These are phyloP conservation scores for Ditula angustiorana DNA, from an alignment of 2,888 invertebrate genomes.

Conservation along the genomic window DNA sequence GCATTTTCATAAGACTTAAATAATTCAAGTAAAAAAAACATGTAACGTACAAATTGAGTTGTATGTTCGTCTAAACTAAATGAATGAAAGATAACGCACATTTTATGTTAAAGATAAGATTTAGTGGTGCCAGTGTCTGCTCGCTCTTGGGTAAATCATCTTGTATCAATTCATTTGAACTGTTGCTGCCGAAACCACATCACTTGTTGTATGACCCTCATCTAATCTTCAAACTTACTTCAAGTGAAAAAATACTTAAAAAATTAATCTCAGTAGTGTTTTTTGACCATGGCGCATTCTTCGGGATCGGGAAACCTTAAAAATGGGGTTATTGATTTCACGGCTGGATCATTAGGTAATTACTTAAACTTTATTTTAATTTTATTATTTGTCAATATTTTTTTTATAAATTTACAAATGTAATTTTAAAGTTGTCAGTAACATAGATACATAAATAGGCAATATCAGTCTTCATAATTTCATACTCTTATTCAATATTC, in stretches of 20 bases:
- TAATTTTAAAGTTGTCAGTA: neutral
- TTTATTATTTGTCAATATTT: neutral
- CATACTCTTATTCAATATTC: neutral
- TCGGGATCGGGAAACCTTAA: slow-evolving; percentile 74
- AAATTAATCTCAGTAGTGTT: neutral
- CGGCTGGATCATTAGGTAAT: slow-evolving; percentile 93
- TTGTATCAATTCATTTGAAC: slow-evolving; percentile 2
- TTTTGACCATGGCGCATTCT: slow-evolving; percentile 64
- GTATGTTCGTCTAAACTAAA: neutral
- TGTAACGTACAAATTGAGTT: neutral
- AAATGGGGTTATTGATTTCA: slow-evolving; percentile 91
- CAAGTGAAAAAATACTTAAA: too few species aligned
- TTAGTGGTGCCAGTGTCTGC: neutral
- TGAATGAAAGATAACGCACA: slow-evolving; percentile 26
- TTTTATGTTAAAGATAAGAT: slow-evolving; percentile 26
- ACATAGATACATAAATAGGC: neutral
- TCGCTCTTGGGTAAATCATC: slow-evolving; percentile 19
- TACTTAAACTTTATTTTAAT: slow-evolving; percentile 25
- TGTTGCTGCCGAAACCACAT: neutral
- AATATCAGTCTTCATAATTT: slow-evolving; percentile 8
- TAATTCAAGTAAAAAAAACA: neutral
- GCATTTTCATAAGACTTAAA: neutral
- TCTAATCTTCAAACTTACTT: too few species aligned
- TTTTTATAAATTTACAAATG: neutral
- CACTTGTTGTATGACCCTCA: too few species aligned